Conservation (phyloP, 2,888 invertebrate species). For the Hypercompe scribonia region DNA sequence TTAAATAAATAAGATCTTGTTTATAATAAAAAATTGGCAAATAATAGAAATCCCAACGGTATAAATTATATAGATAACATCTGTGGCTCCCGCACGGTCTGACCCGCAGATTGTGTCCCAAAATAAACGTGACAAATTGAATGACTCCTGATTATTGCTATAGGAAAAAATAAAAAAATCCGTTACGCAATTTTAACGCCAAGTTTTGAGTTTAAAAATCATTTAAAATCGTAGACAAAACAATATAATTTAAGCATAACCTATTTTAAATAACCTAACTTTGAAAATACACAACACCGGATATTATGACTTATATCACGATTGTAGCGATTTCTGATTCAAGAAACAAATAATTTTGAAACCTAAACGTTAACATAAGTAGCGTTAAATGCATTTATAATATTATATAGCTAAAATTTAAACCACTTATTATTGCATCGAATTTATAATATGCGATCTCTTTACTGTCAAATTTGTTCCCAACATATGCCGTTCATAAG, state of each 20-base stretch:
- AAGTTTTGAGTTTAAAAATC: not conserved
- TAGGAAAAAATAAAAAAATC: slow-evolving; percentile 66
- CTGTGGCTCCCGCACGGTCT: slow-evolving; percentile 61
- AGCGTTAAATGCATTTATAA: too few relatives aligned
- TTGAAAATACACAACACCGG: not conserved
- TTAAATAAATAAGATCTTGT: slow-evolving; percentile 17
- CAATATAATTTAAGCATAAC: not conserved
- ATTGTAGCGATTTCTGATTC: too few relatives aligned
- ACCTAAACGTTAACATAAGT: too few relatives aligned
- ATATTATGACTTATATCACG: too few relatives aligned
- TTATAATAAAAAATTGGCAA: slow-evolving; percentile 29
- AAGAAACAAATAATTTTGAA: too few relatives aligned
- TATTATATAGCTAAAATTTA: too few relatives aligned
- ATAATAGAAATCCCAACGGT: slow-evolving; percentile 63
- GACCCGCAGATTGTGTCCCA: slow-evolving; percentile 71
- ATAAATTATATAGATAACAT: slow-evolving; percentile 79
- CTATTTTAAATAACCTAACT: not conserved
- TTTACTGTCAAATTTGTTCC: not conserved
- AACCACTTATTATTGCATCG: too few relatives aligned
- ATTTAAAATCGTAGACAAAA: not conserved
- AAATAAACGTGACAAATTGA: slow-evolving; percentile 67
- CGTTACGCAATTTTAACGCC: slow-evolving; percentile 49
- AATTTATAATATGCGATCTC: not conserved
- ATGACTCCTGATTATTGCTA: slow-evolving; percentile 55
- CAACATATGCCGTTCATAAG: not conserved